Evolutionary conservation across 2,888 invertebrate species (phyloP), one percentile per base, ranked within the genome.

Genomic region (Nomada goodeniana): DNA sequence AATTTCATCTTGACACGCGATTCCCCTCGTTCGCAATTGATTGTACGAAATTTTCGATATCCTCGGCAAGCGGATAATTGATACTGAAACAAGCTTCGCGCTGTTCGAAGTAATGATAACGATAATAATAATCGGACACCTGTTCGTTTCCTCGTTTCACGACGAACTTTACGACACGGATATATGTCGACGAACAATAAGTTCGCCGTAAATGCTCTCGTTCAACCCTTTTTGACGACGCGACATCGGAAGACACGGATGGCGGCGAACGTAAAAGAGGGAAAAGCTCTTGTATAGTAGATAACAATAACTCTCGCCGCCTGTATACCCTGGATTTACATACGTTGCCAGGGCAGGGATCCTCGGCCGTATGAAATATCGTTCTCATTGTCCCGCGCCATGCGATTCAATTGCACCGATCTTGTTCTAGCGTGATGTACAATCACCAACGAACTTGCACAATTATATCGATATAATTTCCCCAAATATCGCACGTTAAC

Each of bases 291-390:
- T 53, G n/a, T 75, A 53, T 44, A 79, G 55, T 18, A 53, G 47
- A 55, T 52, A 55, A 59, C 50, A 26, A 53, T 76, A 64, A 68
- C 15, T 63, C 23, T 76, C 50, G 59, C 50, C 55, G 3, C 29
- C 18, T 55, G 50, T 67, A 20, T 42, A 18, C 26, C 44, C 10
- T 68, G 69, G 61, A 84, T 81, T 64, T 71, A 55, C 83, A 74
- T 67, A 69, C 36, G 36, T 55, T 60, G 20, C 47, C 52, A 10
- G 15, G 18, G n/a, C 57, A 13, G n/a, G 67, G 42, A 29, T 9
- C 50, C 36, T 52, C 47, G 18, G 53, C 68, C 50, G 42, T n/a
- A 23, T 74, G 75, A 75, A 77, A 70, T 67, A 75, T 75, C 69
- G 42, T 50, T 64, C 67, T 73, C 71, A 82, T 85, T 82, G 82